Evolutionary conservation across 2,797 vertebrate species (phyloP).

Genomic region (Muscicapa striata): DNA sequence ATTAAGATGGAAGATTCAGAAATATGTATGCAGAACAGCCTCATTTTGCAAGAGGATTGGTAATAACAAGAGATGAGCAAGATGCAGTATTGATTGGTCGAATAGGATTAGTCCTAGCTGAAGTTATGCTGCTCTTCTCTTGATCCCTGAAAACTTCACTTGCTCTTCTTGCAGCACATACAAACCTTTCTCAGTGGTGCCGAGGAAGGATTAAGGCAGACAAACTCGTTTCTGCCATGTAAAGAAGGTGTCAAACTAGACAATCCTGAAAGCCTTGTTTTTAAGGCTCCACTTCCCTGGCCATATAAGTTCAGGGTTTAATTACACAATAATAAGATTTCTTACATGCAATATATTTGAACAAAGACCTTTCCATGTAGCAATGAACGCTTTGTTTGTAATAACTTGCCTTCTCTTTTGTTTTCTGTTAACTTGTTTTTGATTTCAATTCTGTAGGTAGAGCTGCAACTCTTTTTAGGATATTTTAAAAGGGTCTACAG

Average conservation of each 20-base stretch:
- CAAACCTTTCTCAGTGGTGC: neutral
- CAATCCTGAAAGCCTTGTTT: slow-evolving; percentile 58
- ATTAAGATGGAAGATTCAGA: neutral
- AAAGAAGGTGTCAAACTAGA: slow-evolving; percentile 31
- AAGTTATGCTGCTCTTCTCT: neutral
- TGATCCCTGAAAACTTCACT: neutral
- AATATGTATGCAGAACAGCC: neutral
- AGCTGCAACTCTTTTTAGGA: neutral
- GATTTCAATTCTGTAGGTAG: neutral
- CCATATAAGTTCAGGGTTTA: slow-evolving; percentile 18
- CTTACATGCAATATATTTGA: neutral
- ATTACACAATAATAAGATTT: slow-evolving; percentile 17
- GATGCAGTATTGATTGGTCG: neutral
- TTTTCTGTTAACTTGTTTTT: neutral
- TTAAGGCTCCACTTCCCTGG: neutral
- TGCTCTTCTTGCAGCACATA: neutral
- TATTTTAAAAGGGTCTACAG: neutral
- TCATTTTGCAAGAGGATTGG: neutral
- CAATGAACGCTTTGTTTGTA: neutral
- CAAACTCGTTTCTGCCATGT: neutral
- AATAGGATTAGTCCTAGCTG: neutral
- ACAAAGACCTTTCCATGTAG: neutral
- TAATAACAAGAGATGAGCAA: neutral
- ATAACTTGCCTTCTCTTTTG: neutral
- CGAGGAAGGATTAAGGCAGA: slow-evolving; percentile 7